phyloP scores from a whole-genome alignment of 2,888 invertebrate genomes.

The Brachyptera risi region DNA sequence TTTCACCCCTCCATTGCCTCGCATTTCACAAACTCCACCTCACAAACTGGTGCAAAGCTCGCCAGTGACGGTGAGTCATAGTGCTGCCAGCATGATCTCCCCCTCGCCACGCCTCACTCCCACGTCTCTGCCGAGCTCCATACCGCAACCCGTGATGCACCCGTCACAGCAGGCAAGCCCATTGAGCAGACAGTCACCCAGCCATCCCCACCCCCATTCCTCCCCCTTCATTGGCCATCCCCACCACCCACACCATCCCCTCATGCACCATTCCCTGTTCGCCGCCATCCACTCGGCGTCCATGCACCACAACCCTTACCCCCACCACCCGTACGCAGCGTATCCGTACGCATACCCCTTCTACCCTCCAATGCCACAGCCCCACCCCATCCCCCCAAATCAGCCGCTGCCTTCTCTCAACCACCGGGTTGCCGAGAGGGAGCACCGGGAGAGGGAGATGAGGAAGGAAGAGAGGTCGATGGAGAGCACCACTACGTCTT shows the following conservation, averaged over 20 bases:
- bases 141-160: conserved; percentile 67
- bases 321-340: conserved; percentile 49
- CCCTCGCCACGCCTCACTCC: conserved; percentile 48
- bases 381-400: conserved; percentile 62
- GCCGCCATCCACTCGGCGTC: conserved; percentile 57
- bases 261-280: conserved; percentile 64
- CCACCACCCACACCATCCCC: conserved; percentile 72
- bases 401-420: conserved; percentile 33
- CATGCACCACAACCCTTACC: conserved; percentile 63
- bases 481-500: conserved; percentile 59
- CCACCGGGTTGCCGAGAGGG: not conserved
- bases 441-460: conserved; percentile 11
- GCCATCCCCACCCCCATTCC: conserved; percentile 39
- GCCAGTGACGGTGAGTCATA: conserved; percentile 52
- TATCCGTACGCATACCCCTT: conserved; percentile 66
- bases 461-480: conserved; percentile 39
- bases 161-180: conserved; percentile 70
- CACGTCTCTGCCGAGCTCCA: conserved; percentile 56
- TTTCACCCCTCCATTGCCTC: conserved; percentile 28
- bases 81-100: conserved; percentile 60
- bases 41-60: conserved; percentile 25
- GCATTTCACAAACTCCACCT: conserved; percentile 27
- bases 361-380: conserved; percentile 52
- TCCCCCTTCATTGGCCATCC: conserved; percentile 57
- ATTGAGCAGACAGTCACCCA: conserved; percentile 42